Evolutionary conservation across 2,113 vertebrate genomes (phyloP).

Genomic region (Urocolius indicus): DNA sequence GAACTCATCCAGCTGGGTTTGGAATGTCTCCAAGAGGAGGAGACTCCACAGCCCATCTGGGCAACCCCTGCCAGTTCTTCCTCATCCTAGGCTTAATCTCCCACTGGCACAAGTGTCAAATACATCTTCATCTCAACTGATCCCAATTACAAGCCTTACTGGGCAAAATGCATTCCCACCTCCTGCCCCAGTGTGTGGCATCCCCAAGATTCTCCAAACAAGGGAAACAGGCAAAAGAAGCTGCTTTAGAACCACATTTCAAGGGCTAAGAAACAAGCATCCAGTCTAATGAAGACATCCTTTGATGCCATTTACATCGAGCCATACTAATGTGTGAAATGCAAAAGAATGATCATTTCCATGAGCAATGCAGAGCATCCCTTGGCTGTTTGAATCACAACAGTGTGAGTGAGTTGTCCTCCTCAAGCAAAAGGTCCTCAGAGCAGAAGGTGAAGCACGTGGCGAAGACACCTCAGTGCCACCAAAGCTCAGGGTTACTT

Average conservation of each 20-base stretch:
- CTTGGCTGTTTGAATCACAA: neutral
- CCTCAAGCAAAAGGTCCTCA: neutral
- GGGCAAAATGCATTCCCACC: neutral
- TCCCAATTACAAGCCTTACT: neutral
- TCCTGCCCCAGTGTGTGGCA: neutral
- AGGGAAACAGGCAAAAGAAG: neutral
- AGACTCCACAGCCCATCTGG: too few species aligned
- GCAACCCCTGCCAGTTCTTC: too few species aligned
- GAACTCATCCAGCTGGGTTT: too few species aligned
- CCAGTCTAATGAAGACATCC: neutral
- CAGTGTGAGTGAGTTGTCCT: neutral
- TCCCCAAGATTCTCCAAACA: neutral
- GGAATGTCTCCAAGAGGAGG: too few species aligned
- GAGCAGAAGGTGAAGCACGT: neutral
- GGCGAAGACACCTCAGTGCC: neutral
- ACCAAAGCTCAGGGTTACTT: neutral
- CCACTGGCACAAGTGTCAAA: neutral
- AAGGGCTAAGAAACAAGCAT: neutral
- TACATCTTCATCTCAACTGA: neutral
- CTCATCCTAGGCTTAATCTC: neutral
- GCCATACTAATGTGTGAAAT: neutral
- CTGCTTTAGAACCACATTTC: neutral
- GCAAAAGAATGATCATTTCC: neutral
- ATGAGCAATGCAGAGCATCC: neutral
- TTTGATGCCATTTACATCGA: neutral